Evolutionary conservation across 2,797 vertebrate species (phyloP), one percentile per base, ranked within the genome.

Genomic region (Cyprinodon diabolis): DNA sequence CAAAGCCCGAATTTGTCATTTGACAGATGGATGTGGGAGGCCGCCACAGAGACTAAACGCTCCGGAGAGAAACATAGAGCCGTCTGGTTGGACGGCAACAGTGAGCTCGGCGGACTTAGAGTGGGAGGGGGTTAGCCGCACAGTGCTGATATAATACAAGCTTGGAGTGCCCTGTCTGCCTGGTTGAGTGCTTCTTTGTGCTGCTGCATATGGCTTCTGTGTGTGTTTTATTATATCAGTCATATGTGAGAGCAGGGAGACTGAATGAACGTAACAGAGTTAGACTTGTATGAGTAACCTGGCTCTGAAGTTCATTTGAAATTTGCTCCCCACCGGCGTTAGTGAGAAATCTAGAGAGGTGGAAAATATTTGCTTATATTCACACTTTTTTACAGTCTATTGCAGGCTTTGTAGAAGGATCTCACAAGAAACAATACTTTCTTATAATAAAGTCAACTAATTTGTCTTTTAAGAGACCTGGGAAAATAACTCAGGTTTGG

Each of bases 11-110:
- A 89, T 90, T 87, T 90, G 86, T 87, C 83, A 84, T 93, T 89
- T 93, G 93, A 94, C 95, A 95, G 94, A 95, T 95, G 94, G 93
- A 91, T 84, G 94, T 95, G 93, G 94, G 94, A 92, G 94, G 91
- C 80, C 92, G 92, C 93, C 90, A 91, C 91, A 69, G 88, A 92
- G 92, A 91, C 92, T 90, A 90, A 93, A 91, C 69, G 90, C 89
- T 91, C 85, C 90, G 81, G 87, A 87, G 89, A 84, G 89, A 90
- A 86, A 87, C 85, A 68, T 66, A 82, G 78, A 85, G 78, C 83
- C 83, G 87, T 92, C 89, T 87, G 88, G 60, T 78, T 84, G 84
- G 86, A 81, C 86, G 40, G 75, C 69, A 87, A 86, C 77, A 82
- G 85, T 54, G 69, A 67, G 81, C 77, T 58, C 1, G 81, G 83